Evolutionary conservation across 2,797 vertebrate genomes (phyloP).

Genomic region (Danio aesculapii): DNA sequence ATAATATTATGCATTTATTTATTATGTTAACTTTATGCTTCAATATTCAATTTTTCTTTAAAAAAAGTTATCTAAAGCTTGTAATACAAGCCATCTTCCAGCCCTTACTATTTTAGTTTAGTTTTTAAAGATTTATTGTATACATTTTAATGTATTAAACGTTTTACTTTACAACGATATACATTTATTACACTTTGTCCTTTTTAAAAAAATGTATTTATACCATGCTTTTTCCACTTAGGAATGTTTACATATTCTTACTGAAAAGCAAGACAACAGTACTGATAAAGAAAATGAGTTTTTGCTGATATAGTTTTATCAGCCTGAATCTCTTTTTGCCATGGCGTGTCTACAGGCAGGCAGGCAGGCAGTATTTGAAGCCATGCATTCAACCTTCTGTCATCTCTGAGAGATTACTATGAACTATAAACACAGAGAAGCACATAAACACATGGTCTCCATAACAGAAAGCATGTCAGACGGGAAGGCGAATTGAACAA

Average conservation of each 20-base stretch:
- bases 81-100: too few relatives aligned
- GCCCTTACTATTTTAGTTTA: too few relatives aligned
- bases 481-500: background rate
- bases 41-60: too few relatives aligned
- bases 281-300: background rate
- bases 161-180: too few relatives aligned
- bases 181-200: too few relatives aligned
- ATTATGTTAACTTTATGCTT: too few relatives aligned
- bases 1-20: too few relatives aligned
- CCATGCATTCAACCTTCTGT: background rate
- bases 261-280: background rate
- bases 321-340: slow-evolving; percentile 19
- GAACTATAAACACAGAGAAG: slow-evolving; percentile 35
- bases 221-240: background rate
- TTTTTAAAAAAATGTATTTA: too few relatives aligned
- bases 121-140: too few relatives aligned
- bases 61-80: too few relatives aligned
- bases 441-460: background rate
- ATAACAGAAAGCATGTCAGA: background rate
- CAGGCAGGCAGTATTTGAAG: background rate
- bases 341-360: background rate
- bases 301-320: slow-evolving; percentile 20
- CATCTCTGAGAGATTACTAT: slow-evolving; percentile 26
- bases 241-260: background rate
- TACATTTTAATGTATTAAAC: too few relatives aligned